Percentiles rank a stretch among this genome's conserved stretches.
These are phyloP conservation scores for Sebastes baramenuke DNA, from an alignment of 2,797 vertebrate species.

Conservation along the genomic window DNA sequence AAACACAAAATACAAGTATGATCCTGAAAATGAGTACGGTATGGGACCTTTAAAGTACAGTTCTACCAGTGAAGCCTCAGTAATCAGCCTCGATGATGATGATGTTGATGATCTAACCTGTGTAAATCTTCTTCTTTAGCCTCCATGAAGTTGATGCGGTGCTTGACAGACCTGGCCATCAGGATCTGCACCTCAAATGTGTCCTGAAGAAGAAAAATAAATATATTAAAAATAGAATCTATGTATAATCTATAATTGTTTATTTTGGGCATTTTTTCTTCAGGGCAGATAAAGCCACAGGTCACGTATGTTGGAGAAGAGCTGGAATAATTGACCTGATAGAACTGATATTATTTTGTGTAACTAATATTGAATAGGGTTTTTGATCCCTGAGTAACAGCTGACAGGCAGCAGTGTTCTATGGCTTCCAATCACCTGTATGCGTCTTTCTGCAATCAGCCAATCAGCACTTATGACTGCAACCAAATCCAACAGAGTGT, in stretches of 20 bases:
- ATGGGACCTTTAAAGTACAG: background rate
- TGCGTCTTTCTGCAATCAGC: too few relatives aligned
- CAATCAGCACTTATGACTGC: too few relatives aligned
- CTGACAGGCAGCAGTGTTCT: too few relatives aligned
- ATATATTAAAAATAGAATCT: background rate
- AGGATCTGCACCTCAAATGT: conserved; percentile 85
- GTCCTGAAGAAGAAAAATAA: conserved; percentile 69
- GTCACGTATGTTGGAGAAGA: too few relatives aligned
- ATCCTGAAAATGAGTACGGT: too few relatives aligned
- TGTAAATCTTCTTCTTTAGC: conserved; percentile 82
- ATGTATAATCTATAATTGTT: background rate
- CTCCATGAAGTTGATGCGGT: conserved; percentile 85
- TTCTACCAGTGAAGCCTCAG: background rate
- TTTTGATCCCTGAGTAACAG: too few relatives aligned
- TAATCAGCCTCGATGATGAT: background rate
- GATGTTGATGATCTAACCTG: conserved; percentile 59
- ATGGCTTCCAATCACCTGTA: too few relatives aligned
- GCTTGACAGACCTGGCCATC: conserved; percentile 84
- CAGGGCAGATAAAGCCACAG: background rate
- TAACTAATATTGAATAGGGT: too few relatives aligned
- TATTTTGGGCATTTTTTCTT: background rate
- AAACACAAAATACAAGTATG: too few relatives aligned
- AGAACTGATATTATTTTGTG: background rate
- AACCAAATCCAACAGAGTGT: background rate
- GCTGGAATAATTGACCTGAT: too few relatives aligned